These are phyloP conservation scores for Eustalomyia histrio DNA, from an alignment of 2,888 invertebrate species.

Conservation along the genomic window DNA sequence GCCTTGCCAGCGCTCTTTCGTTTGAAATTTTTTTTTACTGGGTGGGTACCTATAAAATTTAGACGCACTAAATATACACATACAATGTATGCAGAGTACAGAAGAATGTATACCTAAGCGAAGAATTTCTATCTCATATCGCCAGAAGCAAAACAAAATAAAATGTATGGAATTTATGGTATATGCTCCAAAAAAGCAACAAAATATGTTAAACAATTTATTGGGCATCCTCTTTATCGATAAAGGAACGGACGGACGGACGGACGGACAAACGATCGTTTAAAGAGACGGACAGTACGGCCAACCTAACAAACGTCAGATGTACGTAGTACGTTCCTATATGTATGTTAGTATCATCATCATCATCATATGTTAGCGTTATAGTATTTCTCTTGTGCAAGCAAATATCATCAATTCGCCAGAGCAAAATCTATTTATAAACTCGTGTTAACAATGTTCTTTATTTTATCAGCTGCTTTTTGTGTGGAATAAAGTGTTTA, in stretches of 20 bases:
- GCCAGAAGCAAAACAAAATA: slow-evolving; percentile 36
- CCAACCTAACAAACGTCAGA: slow-evolving; percentile 36
- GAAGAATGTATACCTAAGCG: neutral
- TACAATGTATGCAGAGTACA: neutral
- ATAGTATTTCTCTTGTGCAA: slow-evolving; percentile 29
- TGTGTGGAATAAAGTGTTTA: slow-evolving; percentile 35
- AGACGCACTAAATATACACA: neutral
- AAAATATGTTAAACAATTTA: slow-evolving; percentile 43
- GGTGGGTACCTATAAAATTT: neutral
- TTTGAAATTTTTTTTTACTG: too few species aligned
- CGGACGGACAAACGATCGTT: too few species aligned
- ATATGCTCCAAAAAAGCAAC: slow-evolving; percentile 6
- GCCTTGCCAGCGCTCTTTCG: too few species aligned
- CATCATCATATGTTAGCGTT: too few species aligned
- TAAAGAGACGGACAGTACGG: neutral
- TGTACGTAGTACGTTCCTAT: neutral
- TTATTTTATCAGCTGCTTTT: slow-evolving; percentile 74
- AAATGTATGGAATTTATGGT: slow-evolving; percentile 30
- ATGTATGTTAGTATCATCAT: slow-evolving; percentile 5
- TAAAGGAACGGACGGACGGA: neutral
- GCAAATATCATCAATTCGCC: slow-evolving; percentile 54
- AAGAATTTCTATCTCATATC: slow-evolving; percentile 25
- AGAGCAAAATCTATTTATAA: slow-evolving; percentile 73
- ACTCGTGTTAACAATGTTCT: slow-evolving; percentile 76
- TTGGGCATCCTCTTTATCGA: slow-evolving; percentile 37